phyloP scores from a whole-genome alignment of 2,797 vertebrate genomes.

The Catamblyrhynchus diadema region DNA sequence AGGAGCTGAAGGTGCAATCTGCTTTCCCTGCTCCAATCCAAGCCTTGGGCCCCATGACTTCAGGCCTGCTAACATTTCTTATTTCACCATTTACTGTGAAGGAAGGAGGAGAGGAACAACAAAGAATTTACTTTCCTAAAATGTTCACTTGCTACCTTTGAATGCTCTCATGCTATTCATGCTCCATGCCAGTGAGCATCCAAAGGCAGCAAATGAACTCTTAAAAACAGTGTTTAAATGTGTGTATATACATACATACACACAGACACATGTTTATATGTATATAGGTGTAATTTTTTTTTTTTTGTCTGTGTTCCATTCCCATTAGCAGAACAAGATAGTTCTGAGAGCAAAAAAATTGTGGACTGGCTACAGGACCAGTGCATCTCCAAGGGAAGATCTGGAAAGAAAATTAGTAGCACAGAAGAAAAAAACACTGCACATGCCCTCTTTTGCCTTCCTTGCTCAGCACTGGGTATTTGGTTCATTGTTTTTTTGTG shows the following conservation, averaged over 20 bases:
- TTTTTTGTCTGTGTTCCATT: neutral
- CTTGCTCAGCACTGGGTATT: neutral
- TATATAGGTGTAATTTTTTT: accelerated
- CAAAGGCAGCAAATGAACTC: neutral
- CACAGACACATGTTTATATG: accelerated
- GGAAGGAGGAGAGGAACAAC: neutral
- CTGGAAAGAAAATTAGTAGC: neutral
- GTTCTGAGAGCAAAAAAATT: neutral
- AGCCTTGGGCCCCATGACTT: neutral
- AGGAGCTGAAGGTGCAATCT: neutral
- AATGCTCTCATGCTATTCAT: neutral
- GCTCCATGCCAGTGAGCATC: neutral
- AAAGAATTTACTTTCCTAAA: neutral
- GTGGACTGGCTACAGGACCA: neutral
- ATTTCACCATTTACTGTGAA: neutral
- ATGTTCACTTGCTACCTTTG: neutral
- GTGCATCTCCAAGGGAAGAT: neutral
- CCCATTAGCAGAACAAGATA: neutral
- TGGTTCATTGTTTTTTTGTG: neutral
- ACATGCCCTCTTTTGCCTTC: neutral
- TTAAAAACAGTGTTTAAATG: neutral
- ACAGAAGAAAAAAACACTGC: neutral
- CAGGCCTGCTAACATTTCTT: neutral
- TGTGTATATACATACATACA: too few species aligned
- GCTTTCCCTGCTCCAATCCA: neutral